phyloP scores from a whole-genome alignment of 2,888 invertebrate species.

The Patella ulyssiponensis region DNA sequence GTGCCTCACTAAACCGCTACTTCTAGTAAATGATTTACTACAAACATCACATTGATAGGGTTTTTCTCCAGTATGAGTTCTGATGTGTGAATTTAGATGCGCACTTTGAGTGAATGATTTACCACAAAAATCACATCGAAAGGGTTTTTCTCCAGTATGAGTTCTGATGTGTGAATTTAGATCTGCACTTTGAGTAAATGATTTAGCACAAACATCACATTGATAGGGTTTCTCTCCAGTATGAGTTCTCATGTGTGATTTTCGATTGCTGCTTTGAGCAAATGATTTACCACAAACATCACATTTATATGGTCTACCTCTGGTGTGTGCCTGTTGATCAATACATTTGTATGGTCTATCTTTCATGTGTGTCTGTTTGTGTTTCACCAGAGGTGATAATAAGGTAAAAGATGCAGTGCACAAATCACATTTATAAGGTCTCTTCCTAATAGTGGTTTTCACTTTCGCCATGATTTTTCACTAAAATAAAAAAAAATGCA shows the following conservation, averaged over 20 bases:
- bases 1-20: background rate
- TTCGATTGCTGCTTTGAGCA: background rate
- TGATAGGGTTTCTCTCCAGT: background rate
- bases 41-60: background rate
- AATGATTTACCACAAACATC: background rate
- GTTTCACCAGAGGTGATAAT: too few species aligned
- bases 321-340: background rate
- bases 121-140: background rate
- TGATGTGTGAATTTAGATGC: background rate
- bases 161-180: background rate
- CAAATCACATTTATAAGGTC: too few species aligned
- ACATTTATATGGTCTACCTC: background rate
- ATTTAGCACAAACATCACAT: background rate
- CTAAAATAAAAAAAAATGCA: too few species aligned
- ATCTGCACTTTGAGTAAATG: background rate
- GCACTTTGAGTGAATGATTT: background rate
- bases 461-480: too few species aligned
- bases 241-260: background rate
- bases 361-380: too few species aligned
- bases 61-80: conserved; percentile 2
- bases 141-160: background rate
- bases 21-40: background rate
- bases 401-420: too few species aligned
- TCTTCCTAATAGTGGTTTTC: too few species aligned
- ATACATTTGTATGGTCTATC: too few species aligned